A percentile compares a stretch with the other conserved stretches of the same genome.
phyloP scores from a whole-genome alignment of 2,888 invertebrate species.

The Aleiodes testaceus region DNA sequence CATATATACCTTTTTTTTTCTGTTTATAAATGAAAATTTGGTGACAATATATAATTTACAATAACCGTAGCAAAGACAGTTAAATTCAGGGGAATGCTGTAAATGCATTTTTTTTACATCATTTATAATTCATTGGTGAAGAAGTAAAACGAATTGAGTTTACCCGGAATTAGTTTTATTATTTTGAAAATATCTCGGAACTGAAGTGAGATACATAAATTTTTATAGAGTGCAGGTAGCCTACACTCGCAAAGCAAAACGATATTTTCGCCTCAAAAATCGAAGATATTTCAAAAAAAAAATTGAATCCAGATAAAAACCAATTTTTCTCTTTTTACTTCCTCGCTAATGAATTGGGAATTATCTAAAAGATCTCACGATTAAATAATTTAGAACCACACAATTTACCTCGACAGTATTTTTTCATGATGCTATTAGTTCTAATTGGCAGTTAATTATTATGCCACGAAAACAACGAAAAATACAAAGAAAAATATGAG shows the following conservation, averaged over 20 bases:
- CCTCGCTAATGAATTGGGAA: conserved; percentile 22
- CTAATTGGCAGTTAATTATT: conserved; percentile 63
- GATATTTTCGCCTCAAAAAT: too few species aligned
- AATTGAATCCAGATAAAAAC: too few species aligned
- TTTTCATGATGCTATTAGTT: background rate
- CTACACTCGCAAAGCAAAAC: too few species aligned
- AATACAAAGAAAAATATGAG: conserved; percentile 99
- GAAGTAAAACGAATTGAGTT: too few species aligned
- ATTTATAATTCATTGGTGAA: conserved; percentile 3
- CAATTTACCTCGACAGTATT: background rate
- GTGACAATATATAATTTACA: conserved; percentile 21
- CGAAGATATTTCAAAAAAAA: too few species aligned
- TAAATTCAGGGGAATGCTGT: conserved; percentile 41
- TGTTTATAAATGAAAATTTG: conserved; percentile 21
- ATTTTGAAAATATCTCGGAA: conserved; percentile 17
- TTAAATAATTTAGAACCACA: too few species aligned
- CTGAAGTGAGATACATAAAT: conserved; percentile 37
- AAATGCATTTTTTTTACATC: conserved; percentile 37
- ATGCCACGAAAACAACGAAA: conserved; percentile 97
- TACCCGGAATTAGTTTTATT: too few species aligned
- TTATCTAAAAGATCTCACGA: conserved; percentile 2
- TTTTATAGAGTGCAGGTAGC: background rate
- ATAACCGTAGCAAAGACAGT: conserved; percentile 20
- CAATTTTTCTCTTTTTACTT: too few species aligned
- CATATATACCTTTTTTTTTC: too few species aligned